phyloP scores from a whole-genome alignment of 1,140 invertebrate genomes.

The Zaprionus lachaisei region DNA sequence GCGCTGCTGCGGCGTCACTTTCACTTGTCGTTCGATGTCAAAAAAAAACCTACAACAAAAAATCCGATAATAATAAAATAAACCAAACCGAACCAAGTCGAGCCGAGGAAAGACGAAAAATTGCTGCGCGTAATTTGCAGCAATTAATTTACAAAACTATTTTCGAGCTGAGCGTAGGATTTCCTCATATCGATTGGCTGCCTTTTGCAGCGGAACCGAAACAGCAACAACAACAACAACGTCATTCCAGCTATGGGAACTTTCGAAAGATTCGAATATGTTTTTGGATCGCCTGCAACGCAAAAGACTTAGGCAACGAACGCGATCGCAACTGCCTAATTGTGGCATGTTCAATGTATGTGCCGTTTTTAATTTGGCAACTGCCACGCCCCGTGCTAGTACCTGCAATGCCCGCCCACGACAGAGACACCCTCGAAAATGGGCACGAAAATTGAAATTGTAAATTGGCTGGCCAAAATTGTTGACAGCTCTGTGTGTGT shows the following conservation, averaged over 20 bases:
- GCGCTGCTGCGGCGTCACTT: conserved; percentile 33
- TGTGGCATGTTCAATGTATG: conserved; percentile 23
- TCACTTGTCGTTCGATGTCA: conserved; percentile 39
- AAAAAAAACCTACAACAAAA: conserved; percentile 14
- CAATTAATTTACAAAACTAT: conserved; percentile 46
- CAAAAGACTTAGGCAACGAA: conserved; percentile 73
- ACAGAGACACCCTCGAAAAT: conserved; percentile 16
- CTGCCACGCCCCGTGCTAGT: conserved; percentile 22
- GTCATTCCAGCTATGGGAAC: conserved; percentile 11
- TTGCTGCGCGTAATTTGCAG: conserved; percentile 40
- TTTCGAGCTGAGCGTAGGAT: conserved; percentile 38
- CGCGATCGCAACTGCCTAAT: conserved; percentile 33
- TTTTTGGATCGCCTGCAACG: conserved; percentile 35
- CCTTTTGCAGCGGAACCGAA: conserved; percentile 44
- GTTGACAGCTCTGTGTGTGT: conserved; percentile 24
- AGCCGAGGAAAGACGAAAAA: conserved; percentile 18
- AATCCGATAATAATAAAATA: not conserved
- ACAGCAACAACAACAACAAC: not conserved
- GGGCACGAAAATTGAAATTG: conserved; percentile 44
- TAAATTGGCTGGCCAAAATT: conserved; percentile 36
- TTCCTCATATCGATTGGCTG: conserved; percentile 47
- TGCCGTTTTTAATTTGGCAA: conserved; percentile 24
- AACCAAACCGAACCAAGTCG: conserved; percentile 4
- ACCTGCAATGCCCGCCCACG: conserved; percentile 1
- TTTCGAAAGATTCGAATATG: conserved; percentile 29